These are phyloP conservation scores for Piscicola geometra DNA, from an alignment of 2,888 invertebrate species.

Conservation along the genomic window DNA sequence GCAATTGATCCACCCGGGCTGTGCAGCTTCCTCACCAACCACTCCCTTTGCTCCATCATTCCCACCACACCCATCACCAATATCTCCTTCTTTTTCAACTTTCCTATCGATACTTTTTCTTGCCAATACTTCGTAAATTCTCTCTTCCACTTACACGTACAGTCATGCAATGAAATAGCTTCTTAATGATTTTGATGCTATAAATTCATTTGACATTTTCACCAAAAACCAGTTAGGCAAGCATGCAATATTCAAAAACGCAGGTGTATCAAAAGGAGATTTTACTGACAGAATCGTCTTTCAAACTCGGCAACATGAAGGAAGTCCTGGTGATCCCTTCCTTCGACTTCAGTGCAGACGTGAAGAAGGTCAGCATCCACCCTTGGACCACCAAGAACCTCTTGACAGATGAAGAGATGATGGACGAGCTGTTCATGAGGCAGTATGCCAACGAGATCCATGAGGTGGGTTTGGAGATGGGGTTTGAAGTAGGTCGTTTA, in stretches of 20 bases:
- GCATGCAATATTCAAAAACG: too few relatives aligned
- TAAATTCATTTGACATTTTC: too few relatives aligned
- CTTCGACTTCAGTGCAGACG: neutral
- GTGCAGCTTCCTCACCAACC: neutral
- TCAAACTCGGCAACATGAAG: conserved; percentile 6
- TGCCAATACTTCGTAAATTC: neutral
- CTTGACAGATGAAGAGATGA: neutral
- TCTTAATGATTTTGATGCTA: too few relatives aligned
- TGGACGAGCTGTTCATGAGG: conserved; percentile 1
- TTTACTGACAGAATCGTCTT: neutral
- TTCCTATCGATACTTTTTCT: neutral
- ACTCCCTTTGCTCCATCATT: neutral
- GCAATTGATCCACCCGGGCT: neutral
- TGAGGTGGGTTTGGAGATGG: too few relatives aligned
- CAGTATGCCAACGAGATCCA: neutral
- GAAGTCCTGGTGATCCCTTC: neutral
- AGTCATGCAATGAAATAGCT: too few relatives aligned
- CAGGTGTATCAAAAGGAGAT: neutral
- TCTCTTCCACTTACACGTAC: neutral
- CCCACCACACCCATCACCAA: neutral
- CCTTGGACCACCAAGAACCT: neutral
- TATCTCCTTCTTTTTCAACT: neutral
- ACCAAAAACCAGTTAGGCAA: too few relatives aligned
- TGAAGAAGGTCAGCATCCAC: neutral
- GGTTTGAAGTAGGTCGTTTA: too few relatives aligned